Evolutionary conservation across 2,797 vertebrate genomes (phyloP), one percentile per base, ranked within the genome.

Genomic region (Coluber constrictor): DNA sequence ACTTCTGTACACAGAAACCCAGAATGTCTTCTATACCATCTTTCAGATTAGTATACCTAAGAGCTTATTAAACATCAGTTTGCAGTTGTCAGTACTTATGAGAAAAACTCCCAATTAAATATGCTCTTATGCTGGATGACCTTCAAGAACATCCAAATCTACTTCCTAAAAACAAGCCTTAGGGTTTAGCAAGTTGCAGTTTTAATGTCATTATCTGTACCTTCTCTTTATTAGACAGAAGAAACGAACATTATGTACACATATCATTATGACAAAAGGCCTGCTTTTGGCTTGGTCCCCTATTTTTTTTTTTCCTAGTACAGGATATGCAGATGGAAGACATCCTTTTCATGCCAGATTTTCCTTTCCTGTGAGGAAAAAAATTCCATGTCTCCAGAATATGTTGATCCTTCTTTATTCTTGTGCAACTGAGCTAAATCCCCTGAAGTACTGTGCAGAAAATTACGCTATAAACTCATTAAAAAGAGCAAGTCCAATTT

Each of bases 101-200:
- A 93, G 61, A 88, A 32, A 32, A 95, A 96, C 86, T 47, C 29
- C 86, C 92, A 95, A 61, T 91, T 94, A 96, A 94, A 86, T 43
- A 96, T 4, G 2, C 9, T 88, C 79, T 59, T 59, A 87, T 59
- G 90, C 23, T 70, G 13, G 70, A 91, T 7, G 13, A 56, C 89
- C 92, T 95, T 90, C 94, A 91, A 92, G 54, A 93, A 86, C 15
- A 89, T 29, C 54, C 91, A 25, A 95, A 95, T 93, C 93, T 27
- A 5, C 74, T 92, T 95, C 95, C 92, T 87, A 92, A 95, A 94
- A 25, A 90, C 27, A 93, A 86, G 56, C 10, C 91, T 86, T 56
- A 91, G 79, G 86, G 32, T 55, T 86, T 61, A 90, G 18, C 1
- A 60, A 95, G 86, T 88, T 93, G 61, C 88, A 89, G 88, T 93